These are phyloP conservation scores for Chelonus insularis DNA, from an alignment of 1,140 invertebrate species.

Conservation along the genomic window DNA sequence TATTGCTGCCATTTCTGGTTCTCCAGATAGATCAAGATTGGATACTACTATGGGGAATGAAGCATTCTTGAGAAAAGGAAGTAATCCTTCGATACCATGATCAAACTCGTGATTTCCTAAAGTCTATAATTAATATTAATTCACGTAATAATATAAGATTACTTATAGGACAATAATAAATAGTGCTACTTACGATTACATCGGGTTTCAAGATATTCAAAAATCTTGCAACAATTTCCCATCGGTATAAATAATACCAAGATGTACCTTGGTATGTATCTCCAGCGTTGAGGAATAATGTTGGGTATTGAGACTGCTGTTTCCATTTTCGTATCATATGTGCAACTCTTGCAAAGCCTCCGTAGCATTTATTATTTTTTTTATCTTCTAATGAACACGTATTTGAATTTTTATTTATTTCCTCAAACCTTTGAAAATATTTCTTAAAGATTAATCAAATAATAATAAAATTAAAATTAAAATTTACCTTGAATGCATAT, in stretches of 20 bases:
- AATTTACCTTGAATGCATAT: conserved; percentile 30
- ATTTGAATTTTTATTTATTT: no score
- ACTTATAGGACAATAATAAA: no score
- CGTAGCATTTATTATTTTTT: conserved; percentile 69
- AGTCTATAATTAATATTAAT: conserved; percentile 66
- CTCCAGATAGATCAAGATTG: conserved; percentile 74
- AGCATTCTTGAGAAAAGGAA: conserved; percentile 73
- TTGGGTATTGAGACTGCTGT: conserved; percentile 34
- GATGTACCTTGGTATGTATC: conserved; percentile 84
- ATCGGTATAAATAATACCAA: conserved; percentile 76
- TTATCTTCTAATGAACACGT: conserved; percentile 58
- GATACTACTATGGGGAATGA: conserved; percentile 75
- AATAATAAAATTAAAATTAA: not conserved
- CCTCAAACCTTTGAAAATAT: no score
- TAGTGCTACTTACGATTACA: conserved; percentile 84
- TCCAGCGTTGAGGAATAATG: conserved; percentile 73
- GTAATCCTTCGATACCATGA: conserved; percentile 72
- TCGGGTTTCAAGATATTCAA: conserved; percentile 21
- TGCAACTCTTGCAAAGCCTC: conserved; percentile 78
- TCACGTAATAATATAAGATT: no score
- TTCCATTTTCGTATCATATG: conserved; percentile 61
- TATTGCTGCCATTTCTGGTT: conserved; percentile 64
- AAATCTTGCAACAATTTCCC: conserved; percentile 26
- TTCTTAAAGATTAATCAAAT: no score
- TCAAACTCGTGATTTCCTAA: conserved; percentile 96